Conservation (phyloP, 2,888 invertebrate genomes). For the Hirtodrosophila confusa region DNA sequence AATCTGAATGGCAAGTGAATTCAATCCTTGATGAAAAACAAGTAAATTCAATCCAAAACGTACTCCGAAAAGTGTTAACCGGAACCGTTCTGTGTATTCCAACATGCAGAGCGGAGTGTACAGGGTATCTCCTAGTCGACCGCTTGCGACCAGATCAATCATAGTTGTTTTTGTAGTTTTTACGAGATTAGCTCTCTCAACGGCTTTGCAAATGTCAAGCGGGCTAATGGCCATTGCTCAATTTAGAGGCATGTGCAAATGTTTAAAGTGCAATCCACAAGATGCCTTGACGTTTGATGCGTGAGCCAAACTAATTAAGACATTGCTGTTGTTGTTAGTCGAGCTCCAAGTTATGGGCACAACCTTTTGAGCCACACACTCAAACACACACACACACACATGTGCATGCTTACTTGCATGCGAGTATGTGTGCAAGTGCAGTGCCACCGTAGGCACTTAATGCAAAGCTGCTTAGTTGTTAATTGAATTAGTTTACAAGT, state of each 20-base stretch:
- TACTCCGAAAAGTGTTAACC: too few relatives aligned
- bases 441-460: slow-evolving; percentile 48
- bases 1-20: too few relatives aligned
- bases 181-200: slow-evolving; percentile 6
- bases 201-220: slow-evolving; percentile 32
- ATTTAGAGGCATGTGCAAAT: slow-evolving; percentile 24
- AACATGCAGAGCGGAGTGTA: too few relatives aligned
- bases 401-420: neutral
- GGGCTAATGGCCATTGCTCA: slow-evolving; percentile 27
- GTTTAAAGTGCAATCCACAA: slow-evolving; percentile 38
- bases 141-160: too few relatives aligned
- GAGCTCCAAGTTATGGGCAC: slow-evolving; percentile 58
- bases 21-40: too few relatives aligned
- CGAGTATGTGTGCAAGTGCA: slow-evolving; percentile 8
- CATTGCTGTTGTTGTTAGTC: slow-evolving; percentile 30
- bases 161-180: slow-evolving; percentile 2
- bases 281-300: slow-evolving; percentile 33
- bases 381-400: slow-evolving; percentile 9
- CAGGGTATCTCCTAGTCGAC: too few relatives aligned
- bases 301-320: slow-evolving; percentile 61
- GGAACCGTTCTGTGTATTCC: too few relatives aligned
- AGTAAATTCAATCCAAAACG: too few relatives aligned
- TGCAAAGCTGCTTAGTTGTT: slow-evolving; percentile 77
- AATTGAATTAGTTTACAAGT: slow-evolving; percentile 78
- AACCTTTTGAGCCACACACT: slow-evolving; percentile 37